Evolutionary conservation across 2,888 invertebrate genomes (phyloP), one percentile per base, ranked within the genome.

Genomic region (Seira musarum): DNA sequence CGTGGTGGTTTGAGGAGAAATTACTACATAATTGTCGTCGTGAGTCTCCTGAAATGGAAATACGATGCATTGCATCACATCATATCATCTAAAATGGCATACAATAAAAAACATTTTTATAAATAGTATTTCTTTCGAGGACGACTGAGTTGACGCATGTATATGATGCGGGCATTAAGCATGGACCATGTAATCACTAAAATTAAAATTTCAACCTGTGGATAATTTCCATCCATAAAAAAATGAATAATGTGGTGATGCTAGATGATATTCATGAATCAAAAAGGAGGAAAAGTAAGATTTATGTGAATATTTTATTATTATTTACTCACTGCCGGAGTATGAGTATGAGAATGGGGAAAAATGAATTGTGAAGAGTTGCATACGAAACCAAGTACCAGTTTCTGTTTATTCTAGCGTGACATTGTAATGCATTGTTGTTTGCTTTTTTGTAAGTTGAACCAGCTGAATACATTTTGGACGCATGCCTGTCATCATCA

Each of bases 1-100:
- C n/a, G n/a, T n/a, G n/a, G n/a, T n/a, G n/a, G n/a, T n/a, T n/a
- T n/a, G n/a, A n/a, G n/a, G n/a, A n/a, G n/a, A n/a, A n/a, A n/a
- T n/a, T n/a, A n/a, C n/a, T n/a, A n/a, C n/a, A 40, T 40, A 73
- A 79, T 79, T 79, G 79, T 79, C 79, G 73, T 73, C 79, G 79
- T 79, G 79, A 79, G 73, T 79, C 40, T 40, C 64, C 73, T 79
- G 73, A 79, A 79, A 79, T 79, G 79, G 73, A 61, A 53, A 63
- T 68, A 40, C n/a, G 13, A 40, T 40, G 40, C 40, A 6, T 40
- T 40, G 6, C 40, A 8, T 40, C 40, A 40, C 40, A 8, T 40
- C 40, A 6, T 40, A 8, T 8, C 40, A 13, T 40, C 13, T 40
- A 6, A 40, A 40, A 40, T 40, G 40, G 40, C 40, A 40, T 40